Conservation (phyloP, 2,888 invertebrate species). For the Corbicula japonica region DNA sequence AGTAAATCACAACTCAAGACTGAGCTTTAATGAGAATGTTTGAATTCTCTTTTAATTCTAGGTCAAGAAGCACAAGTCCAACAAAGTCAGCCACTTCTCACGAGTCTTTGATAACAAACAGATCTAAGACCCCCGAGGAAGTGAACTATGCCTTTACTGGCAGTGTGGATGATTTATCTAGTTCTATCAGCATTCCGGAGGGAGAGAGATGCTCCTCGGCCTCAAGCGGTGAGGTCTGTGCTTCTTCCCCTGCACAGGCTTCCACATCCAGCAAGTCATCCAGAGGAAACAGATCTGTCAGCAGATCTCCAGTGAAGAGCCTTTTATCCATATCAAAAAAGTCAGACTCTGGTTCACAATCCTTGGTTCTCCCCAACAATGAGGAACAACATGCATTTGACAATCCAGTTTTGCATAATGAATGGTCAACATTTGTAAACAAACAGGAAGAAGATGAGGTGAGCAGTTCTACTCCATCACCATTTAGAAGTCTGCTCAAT, state of each 20-base stretch:
- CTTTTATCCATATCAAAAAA: conserved; percentile 43
- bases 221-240: conserved; percentile 54
- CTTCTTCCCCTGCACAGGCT: conserved; percentile 18
- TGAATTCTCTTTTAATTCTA: conserved; percentile 13
- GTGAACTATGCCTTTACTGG: conserved; percentile 71
- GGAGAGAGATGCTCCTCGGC: conserved; percentile 52
- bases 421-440: conserved; percentile 76
- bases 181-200: conserved; percentile 34
- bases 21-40: neutral
- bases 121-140: conserved; percentile 64
- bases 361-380: conserved; percentile 44
- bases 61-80: conserved; percentile 58
- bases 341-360: conserved; percentile 31
- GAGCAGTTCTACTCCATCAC: conserved; percentile 66
- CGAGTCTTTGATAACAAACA: conserved; percentile 50
- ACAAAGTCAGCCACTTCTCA: conserved; percentile 53
- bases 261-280: conserved; percentile 35
- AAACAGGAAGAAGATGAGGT: conserved; percentile 50
- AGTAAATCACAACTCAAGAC: too few species aligned
- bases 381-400: conserved; percentile 74
- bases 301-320: conserved; percentile 55
- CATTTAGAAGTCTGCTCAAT: conserved; percentile 59
- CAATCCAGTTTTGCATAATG: conserved; percentile 71
- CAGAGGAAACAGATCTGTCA: conserved; percentile 45
- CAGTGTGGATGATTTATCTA: conserved; percentile 59